A percentile compares a stretch with the other conserved stretches of the same genome.
Conservation (phyloP, 2,797 vertebrate species). For the Alfaro cultratus region DNA sequence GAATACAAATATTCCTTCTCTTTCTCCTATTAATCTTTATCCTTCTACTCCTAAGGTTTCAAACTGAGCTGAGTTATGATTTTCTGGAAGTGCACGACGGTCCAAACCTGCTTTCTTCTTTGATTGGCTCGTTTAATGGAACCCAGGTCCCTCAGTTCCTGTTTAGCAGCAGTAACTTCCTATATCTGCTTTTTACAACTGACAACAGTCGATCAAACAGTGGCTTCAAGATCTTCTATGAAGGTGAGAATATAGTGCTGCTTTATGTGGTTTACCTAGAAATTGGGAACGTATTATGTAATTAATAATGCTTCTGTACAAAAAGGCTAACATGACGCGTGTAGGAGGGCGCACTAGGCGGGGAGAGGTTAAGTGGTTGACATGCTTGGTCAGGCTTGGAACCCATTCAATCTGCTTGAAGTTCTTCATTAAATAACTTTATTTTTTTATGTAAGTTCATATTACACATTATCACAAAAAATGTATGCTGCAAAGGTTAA, state of each 20-base stretch:
- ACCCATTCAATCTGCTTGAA: too few species aligned
- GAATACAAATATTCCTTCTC: constrained; percentile 15
- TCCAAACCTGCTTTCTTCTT: constrained; percentile 93
- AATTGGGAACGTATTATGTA: not conserved
- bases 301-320: not conserved
- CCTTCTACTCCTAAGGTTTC: constrained; percentile 84
- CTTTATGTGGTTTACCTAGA: not conserved
- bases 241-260: constrained; percentile 84
- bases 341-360: too few species aligned
- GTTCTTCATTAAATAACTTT: not conserved
- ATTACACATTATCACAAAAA: not conserved
- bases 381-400: too few species aligned
- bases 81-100: constrained; percentile 97
- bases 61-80: constrained; percentile 98
- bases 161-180: constrained; percentile 93
- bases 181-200: constrained; percentile 97
- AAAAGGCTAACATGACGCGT: not conserved
- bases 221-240: constrained; percentile 98
- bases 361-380: too few species aligned
- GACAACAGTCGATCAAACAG: constrained; percentile 98
- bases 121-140: constrained; percentile 95
- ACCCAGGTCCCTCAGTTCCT: constrained; percentile 97
- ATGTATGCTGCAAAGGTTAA: not conserved
- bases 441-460: not conserved
- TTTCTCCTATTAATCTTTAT: constrained; percentile 10